These are phyloP conservation scores for Andrena minutula DNA, from an alignment of 2,888 invertebrate species.

Conservation along the genomic window DNA sequence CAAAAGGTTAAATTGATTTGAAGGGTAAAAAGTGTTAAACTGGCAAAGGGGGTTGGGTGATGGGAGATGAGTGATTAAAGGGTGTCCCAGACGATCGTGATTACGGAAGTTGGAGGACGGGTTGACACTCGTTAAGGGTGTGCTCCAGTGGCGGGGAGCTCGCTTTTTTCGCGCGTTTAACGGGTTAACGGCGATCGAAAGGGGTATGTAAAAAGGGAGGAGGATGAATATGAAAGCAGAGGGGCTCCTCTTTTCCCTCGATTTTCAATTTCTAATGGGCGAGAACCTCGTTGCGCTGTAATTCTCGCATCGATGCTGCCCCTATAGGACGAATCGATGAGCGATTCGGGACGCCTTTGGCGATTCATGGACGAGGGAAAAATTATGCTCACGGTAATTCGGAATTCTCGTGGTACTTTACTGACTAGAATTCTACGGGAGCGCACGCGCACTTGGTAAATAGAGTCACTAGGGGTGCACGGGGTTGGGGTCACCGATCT, in stretches of 20 bases:
- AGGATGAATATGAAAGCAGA: conserved; percentile 23
- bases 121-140: conserved; percentile 11
- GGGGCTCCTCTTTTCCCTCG: conserved; percentile 8
- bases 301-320: conserved; percentile 8
- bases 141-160: conserved; percentile 4
- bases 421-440: too few relatives aligned
- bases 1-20: too few relatives aligned
- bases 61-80: neutral
- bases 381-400: neutral
- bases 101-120: conserved; percentile 20
- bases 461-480: neutral
- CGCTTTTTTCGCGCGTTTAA: conserved; percentile 24
- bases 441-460: neutral
- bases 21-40: too few relatives aligned
- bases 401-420: too few relatives aligned
- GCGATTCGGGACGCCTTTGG: conserved; percentile 15
- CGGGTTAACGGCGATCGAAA: conserved; percentile 36
- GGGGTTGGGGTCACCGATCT: too few relatives aligned
- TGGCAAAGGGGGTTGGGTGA: too few relatives aligned
- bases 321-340: conserved; percentile 19
- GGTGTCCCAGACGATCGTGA: conserved; percentile 14
- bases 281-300: conserved; percentile 19
- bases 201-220: neutral
- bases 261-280: conserved; percentile 48
- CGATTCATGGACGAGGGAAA: neutral